Conservation (phyloP, 2,888 invertebrate species). For the Brachynemurus nebulosus region DNA sequence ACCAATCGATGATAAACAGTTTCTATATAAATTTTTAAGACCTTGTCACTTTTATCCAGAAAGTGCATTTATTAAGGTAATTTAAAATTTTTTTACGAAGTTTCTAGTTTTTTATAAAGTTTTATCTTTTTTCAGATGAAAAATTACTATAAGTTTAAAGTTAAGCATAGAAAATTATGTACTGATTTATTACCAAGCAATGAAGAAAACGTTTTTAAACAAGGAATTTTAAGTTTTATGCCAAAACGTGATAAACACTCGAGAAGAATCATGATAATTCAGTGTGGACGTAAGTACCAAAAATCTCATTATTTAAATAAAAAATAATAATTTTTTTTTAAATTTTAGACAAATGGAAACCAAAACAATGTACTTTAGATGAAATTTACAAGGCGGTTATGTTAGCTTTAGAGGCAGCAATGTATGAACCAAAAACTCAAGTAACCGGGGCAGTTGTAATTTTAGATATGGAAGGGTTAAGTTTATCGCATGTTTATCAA, state of each 20-base stretch:
- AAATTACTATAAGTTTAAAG: slow-evolving; percentile 55
- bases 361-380: slow-evolving; percentile 46
- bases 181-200: slow-evolving; percentile 44
- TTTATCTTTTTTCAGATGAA: slow-evolving; percentile 40
- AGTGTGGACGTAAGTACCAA: slow-evolving; percentile 52
- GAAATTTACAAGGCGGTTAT: slow-evolving; percentile 59
- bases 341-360: slow-evolving; percentile 56
- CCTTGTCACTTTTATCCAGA: slow-evolving; percentile 79
- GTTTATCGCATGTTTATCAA: slow-evolving; percentile 55
- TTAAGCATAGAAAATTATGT: slow-evolving; percentile 46
- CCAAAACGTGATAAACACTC: slow-evolving; percentile 55
- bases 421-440: slow-evolving; percentile 67
- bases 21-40: slow-evolving; percentile 62
- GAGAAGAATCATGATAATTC: slow-evolving; percentile 51
- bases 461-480: slow-evolving; percentile 61
- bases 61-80: slow-evolving; percentile 61
- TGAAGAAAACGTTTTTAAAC: slow-evolving; percentile 46
- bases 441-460: slow-evolving; percentile 60
- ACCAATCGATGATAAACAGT: slow-evolving; percentile 57
- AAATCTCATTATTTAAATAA: background rate
- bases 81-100: slow-evolving; percentile 17
- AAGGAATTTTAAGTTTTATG: slow-evolving; percentile 51
- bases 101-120: background rate
- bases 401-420: slow-evolving; percentile 55
- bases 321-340: slow-evolving; percentile 6